Base-by-base conservation (phyloP, 2,888 invertebrate species). In the Acleris laterana region DNA sequence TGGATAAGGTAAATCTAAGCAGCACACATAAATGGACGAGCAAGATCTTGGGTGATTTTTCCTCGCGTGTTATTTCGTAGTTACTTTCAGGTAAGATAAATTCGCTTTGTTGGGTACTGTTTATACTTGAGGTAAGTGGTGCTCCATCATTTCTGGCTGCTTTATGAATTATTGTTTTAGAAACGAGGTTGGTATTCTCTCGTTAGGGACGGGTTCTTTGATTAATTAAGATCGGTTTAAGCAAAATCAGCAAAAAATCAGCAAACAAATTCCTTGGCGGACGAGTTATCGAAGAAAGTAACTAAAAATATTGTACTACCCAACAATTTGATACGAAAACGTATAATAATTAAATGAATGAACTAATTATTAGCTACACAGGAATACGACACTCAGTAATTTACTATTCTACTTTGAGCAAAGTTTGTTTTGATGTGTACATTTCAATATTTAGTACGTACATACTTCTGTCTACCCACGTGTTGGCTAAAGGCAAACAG, bases 71-170 rank as follows among this genome's bases (percentile, higher is more conserved):
- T 57, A 46, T 22, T 11, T 11, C 5, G 25, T 25, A 44, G 57
- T 57, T 57, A 57, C 44, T 46, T 44, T 44, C 46, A 25, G 57
- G 22, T 42, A 22, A 57, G 46, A 57, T 57, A 13, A 46, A 57
- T 44, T n/a, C 22, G 25, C 46, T 42, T 16, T n/a, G 56, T 56
- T 57, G 25, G 22, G 22, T 49, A 19, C 17, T 55, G 22, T 55
- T 55, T 55, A 42, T 55, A 16, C 38, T 38, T 13, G 53, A 57
- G 25, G 44, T 44, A 57, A 57, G 55, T 55, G 46, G 46, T 56
- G 32, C 56, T 57, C 13, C 46, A 57, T 57, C 57, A 46, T 46
- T 42, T 55, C 38, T 20, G 16, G 17, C 38, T 20, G 13, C 13
- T 20, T 55, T 6, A 16, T n/a, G 20, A 20, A 42, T 55, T 16